phyloP scores from a whole-genome alignment of 2,797 vertebrate genomes.

The Lepilemur septentrionalis region DNA sequence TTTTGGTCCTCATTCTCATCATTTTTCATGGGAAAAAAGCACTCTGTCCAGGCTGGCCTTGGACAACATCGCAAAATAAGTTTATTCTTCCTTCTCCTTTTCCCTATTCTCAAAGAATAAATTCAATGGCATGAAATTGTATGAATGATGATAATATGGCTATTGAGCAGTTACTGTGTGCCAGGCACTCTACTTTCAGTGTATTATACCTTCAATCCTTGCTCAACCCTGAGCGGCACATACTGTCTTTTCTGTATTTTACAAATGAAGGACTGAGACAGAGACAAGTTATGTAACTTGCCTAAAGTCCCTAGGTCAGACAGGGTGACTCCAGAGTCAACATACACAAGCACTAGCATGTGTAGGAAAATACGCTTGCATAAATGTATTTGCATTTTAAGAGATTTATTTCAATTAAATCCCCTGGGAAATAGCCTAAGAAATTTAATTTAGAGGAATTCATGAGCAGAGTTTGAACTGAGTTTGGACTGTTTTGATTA shows the following conservation, averaged over 20 bases:
- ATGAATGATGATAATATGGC: not conserved
- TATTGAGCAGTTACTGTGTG: not conserved
- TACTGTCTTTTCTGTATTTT: not conserved
- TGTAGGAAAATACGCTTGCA: not conserved
- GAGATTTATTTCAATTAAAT: not conserved
- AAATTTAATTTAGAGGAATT: not conserved
- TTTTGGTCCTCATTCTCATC: not conserved
- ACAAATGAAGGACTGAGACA: not conserved
- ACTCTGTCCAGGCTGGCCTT: not conserved
- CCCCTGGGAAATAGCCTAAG: not conserved
- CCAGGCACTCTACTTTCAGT: not conserved
- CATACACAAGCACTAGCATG: accelerated
- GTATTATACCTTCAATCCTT: not conserved
- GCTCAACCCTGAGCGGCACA: not conserved
- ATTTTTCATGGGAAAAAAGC: not conserved
- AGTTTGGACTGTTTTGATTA: not conserved
- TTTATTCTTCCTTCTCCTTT: not conserved
- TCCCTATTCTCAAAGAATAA: not conserved
- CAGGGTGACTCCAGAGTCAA: not conserved
- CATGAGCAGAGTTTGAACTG: not conserved
- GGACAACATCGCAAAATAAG: not conserved
- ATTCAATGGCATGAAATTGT: not conserved
- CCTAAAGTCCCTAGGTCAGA: too few relatives aligned
- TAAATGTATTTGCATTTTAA: not conserved
- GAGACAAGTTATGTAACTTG: not conserved